Base-by-base conservation (phyloP, 2,113 vertebrate genomes). In the Mugil cephalus region DNA sequence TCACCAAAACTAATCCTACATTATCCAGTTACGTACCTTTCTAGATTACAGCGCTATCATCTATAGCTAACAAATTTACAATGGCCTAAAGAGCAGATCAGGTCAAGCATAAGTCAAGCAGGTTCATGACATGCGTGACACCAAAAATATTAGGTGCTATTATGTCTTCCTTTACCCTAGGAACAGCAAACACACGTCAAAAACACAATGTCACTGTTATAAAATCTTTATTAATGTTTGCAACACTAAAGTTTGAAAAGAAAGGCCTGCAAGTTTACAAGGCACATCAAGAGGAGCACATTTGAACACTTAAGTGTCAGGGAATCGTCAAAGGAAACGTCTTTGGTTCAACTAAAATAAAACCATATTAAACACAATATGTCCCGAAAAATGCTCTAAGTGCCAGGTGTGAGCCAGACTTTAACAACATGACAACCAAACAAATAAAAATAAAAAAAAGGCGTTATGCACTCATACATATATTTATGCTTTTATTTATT, bases 161-260 rank as follows among this genome's bases (percentile, higher is more conserved):
- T 15, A 21, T 14, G 0, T 6, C 12, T 35, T 7, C 10, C 40
- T 10, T 50, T 0, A 40, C 9, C 30, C 14, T 4, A 13, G n/a
- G 1, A 15, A n/a, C 17, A 9, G 9, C 46, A 74, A 64, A 76
- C 10, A 56, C 43, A 79, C n/a, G 48, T 38, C 6, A 54, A 7
- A 61, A 54, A 67, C 24, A 19, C 12, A 8, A 42, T 4, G 0
- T 58, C 2, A 39, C 56, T 38, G 64, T 76, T 79, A 78, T 64
- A 80, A 82, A 83, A 56, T 74, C 72, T 92, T 92, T 91, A 91
- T 91, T 90, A 59, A 78, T 39, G 61, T 61, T 62, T 74, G 76
- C 47, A 86, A 52, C 51, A 59, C 79, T 88, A 89, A 53, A 38
- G 40, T 75, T 63, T 63, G 54, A 46, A 4, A 78, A 70, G 38